Evolutionary conservation across 2,113 vertebrate genomes (phyloP).

Genomic region (Pseudorhombus dupliciocellatus): DNA sequence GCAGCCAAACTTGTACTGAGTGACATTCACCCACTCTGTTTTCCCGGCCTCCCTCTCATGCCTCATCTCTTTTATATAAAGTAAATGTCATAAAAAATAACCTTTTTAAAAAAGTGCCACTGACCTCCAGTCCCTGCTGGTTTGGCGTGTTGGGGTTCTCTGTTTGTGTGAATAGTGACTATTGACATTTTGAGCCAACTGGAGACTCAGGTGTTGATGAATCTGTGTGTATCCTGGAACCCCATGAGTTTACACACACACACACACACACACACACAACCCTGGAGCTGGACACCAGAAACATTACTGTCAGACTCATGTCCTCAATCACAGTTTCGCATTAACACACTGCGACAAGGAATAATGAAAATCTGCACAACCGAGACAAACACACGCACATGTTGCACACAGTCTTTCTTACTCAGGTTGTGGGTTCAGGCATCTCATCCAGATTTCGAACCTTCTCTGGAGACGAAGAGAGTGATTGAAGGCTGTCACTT

Average conservation of each 20-base stretch:
- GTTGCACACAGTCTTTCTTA: not conserved
- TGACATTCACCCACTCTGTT: constrained; percentile 25
- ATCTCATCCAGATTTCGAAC: constrained; percentile 56
- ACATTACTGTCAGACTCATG: not conserved
- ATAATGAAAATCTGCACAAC: not conserved
- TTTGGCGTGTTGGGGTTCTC: constrained; percentile 10
- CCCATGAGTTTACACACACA: constrained; percentile 22
- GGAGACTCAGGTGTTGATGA: constrained; percentile 54
- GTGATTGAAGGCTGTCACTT: constrained; percentile 49
- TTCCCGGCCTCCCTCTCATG: constrained; percentile 6
- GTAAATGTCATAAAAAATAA: constrained; percentile 55
- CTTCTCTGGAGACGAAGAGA: constrained; percentile 15
- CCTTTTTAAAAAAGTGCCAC: constrained; percentile 42
- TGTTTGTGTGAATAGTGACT: constrained; percentile 61
- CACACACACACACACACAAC: not conserved
- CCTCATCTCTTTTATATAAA: constrained; percentile 28
- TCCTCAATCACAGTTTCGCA: not conserved
- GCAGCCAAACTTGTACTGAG: not conserved
- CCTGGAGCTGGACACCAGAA: not conserved
- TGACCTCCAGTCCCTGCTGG: constrained; percentile 49
- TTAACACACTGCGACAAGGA: not conserved
- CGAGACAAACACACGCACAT: not conserved
- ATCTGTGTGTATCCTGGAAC: constrained; percentile 46
- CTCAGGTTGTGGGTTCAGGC: constrained; percentile 40
- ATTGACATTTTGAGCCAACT: constrained; percentile 62